Base-by-base conservation (phyloP, 30 jellyfish, hydroid and myxozoan species). In the Sanderia malayensis region DNA sequence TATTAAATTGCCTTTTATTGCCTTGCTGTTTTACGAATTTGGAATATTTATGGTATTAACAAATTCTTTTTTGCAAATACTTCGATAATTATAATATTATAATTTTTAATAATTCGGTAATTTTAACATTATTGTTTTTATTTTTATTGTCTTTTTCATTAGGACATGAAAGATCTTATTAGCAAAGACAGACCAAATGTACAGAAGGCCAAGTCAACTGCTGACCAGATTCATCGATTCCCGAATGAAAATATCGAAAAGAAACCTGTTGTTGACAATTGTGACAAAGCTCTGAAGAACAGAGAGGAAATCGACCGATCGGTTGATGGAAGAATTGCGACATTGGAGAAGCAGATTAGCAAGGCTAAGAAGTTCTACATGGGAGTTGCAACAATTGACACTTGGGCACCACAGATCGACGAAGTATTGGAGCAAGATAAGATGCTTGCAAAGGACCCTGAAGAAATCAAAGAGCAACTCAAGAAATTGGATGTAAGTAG, bases 361-460 rank as follows among this genome's bases (percentile, higher is more conserved):
- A 73, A 89, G 44, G 87, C 87, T 23, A 71, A 66, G 58, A 71
- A 61, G 59, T 89, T 89, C 71, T 79, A 57, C 68, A 62, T 47
- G 25, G 94, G 58, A 4, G 80, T 82, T 26, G 83, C 80, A 31
- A 33, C 19, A n/a, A 79, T 89, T 62, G 84, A 75, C 30, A 70
- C 37, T 15, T 83, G 95, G 97, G 85, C 65, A 17, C 95, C 95
- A 18, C 45, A 49, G 32, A 69, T 75, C 32, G 94, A 83, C 28
- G 86, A 70, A 18, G 60, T 65, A 26, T 41, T 82, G 1, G 44
- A 22, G 31, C 70, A 78, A 31, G 74, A 71, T 7, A 94, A 89
- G 46, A 83, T 87, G 1, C 58, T 31, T 18, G 53, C 94, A 7
- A 78, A 79, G 58, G 90, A 75, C 17, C 86, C 80, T n/a, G 86